Evolutionary conservation across 2,113 vertebrate genomes (phyloP).

Genomic region (Aphyosemion australe): DNA sequence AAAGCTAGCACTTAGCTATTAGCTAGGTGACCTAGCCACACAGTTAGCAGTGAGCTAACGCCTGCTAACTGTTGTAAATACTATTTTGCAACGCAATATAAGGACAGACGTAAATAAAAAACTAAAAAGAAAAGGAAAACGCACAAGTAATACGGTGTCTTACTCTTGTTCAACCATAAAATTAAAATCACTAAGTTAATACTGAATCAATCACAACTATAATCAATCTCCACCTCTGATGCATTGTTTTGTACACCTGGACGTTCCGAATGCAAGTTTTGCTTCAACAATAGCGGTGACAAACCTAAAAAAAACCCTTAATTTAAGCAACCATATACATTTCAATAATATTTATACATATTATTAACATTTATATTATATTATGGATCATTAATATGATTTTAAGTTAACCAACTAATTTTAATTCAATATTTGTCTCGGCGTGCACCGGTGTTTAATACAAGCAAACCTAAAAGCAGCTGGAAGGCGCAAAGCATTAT

Average conservation of each 20-base stretch:
- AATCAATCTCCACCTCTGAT: neutral
- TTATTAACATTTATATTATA: too few species aligned
- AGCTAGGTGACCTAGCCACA: too few species aligned
- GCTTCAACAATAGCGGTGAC: neutral
- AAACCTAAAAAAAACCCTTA: neutral
- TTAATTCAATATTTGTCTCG: neutral
- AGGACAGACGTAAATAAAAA: neutral
- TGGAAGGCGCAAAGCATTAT: conserved; percentile 46
- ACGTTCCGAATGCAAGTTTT: rapidly evolving
- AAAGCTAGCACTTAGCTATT: neutral
- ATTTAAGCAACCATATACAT: neutral
- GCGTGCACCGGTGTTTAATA: rapidly evolving
- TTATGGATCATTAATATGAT: too few species aligned
- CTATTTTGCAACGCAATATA: conserved; percentile 3
- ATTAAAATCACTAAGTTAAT: rapidly evolving
- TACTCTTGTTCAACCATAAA: rapidly evolving
- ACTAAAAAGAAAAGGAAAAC: too few species aligned
- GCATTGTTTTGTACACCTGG: neutral
- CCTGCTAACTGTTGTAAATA: neutral
- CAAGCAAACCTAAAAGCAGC: neutral
- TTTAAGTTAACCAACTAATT: neutral
- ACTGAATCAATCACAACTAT: neutral
- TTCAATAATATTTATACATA: neutral
- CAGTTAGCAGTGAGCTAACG: conserved; percentile 36
- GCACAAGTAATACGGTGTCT: too few species aligned